A percentile compares a stretch with the other conserved stretches of the same genome.
Conservation (phyloP, 2,888 invertebrate genomes). For the Podabrus alpinus region DNA sequence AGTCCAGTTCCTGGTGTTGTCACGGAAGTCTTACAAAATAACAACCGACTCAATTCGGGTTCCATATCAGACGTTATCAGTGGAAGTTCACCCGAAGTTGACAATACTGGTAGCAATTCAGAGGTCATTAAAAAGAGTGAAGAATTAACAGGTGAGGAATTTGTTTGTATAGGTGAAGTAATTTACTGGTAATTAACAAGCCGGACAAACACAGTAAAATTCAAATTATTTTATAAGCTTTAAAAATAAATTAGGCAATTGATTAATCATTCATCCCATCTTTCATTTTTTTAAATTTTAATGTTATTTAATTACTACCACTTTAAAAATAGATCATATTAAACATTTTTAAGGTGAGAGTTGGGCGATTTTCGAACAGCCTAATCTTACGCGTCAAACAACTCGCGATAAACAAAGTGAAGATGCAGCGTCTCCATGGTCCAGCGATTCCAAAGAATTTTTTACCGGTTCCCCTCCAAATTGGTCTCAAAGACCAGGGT, state of each 20-base stretch:
- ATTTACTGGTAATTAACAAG: too few species aligned
- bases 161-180: slow-evolving; percentile 10
- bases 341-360: too few species aligned
- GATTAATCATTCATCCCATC: too few species aligned
- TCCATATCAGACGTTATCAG: slow-evolving; percentile 67
- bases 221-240: too few species aligned
- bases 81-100: slow-evolving; percentile 68
- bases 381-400: slow-evolving; percentile 37
- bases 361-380: slow-evolving; percentile 65
- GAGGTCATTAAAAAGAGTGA: slow-evolving; percentile 47
- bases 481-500: slow-evolving; percentile 56
- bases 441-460: slow-evolving; percentile 74
- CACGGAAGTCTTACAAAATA: slow-evolving; percentile 49
- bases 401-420: slow-evolving; percentile 53
- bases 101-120: slow-evolving; percentile 54
- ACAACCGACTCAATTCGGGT: slow-evolving; percentile 59
- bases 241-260: too few species aligned
- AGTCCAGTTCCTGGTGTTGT: slow-evolving; percentile 56
- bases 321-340: too few species aligned
- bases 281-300: too few species aligned
- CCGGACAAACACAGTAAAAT: too few species aligned
- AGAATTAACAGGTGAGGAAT: slow-evolving; percentile 50
- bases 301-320: too few species aligned
- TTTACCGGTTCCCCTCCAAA: slow-evolving; percentile 56
- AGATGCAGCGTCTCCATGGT: slow-evolving; percentile 72